Base-by-base conservation (phyloP, 2,113 vertebrate species). In the Leucoraja erinaceus region DNA sequence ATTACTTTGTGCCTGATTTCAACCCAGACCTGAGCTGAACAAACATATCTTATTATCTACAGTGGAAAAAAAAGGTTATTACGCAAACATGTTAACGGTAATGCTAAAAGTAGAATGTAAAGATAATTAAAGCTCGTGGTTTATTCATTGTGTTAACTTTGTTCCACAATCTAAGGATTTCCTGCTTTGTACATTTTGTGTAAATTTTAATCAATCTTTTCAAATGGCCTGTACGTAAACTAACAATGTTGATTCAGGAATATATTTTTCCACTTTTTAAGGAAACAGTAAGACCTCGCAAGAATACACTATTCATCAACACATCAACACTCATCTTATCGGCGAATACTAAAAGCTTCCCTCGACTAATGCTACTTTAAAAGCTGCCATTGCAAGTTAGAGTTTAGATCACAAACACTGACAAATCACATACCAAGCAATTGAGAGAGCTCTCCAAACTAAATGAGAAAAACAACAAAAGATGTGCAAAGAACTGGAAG, bases 261-360 rank as follows among this genome's bases (percentile, higher is more conserved):
- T 61, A 61, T 63, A 63, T 88, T 31, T 88, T 88, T 88, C 5
- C 59, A 63, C 14, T 11, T 20, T 88, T 63, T 88, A 14, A 88
- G 31, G 56, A 18, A 88, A n/a, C 8, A 54, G 28, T 28, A 61
- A 84, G 14, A 22, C 31, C n/a, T 2, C 63, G n/a, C 63, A 88
- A 63, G 28, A 63, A 63, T 63, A 28, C 31, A 31, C 59, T 5
- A 31, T 63, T 31, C 14, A 61, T 28, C 25, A 28, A n/a, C 81
- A 63, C 28, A 12, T n/a, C 81, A 61, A 28, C 22, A 59, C 81
- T 28, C 54, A 59, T 86, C 56, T 86, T 86, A 86, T 88, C n/a
- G 63, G 56, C 31, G 28, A 88, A 31, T 88, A 6, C 83, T 63
- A 88, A 88, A 63, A 88, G 83, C 83, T 88, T 63, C 59, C 83